Evolutionary conservation across 2,113 vertebrate genomes (phyloP), one percentile per base, ranked within the genome.

Genomic region (Stomatorhinus ivindoensis): DNA sequence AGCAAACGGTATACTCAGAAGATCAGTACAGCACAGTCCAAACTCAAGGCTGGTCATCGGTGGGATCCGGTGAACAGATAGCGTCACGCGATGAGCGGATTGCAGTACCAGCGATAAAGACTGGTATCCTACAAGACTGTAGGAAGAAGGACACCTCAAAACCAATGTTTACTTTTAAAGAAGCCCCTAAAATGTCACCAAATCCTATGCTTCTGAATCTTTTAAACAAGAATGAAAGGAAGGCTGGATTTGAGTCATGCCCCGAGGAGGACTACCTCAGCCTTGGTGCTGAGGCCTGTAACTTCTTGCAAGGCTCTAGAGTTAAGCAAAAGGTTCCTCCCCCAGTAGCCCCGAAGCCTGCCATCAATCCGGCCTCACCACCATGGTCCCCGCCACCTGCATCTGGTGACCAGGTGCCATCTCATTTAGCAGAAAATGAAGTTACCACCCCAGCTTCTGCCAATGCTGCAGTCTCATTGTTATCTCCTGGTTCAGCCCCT

Each of bases 221-320:
- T 5, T 95, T 99, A n/a, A 97, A 96, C 82, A 95, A 94, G 46
- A 96, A 96, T 91, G 96, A 97, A 86, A 98, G 95, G 93, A 96
- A 95, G 90, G 90, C 95, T 65, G 98, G 97, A 53, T 97, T 96
- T 90, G 98, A 99, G 91, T 97, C 97, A 6, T 97, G 97, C 89
- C 96, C 97, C 0, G 98, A 99, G 92, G 98, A 99, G 94, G 98
- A 99, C 95, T 99, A 98, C 95, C 97, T 99, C 91, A 99, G 98
- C 88, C 94, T 99, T 87, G 98, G 98, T 42, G 98, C 98, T 53
- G 98, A 99, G 95, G 98, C 98, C 89, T 99, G 98, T 90, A 99
- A 99, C 93, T 99, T 99, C 92, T 97, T 99, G 94, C 98, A 99
- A 90, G 92, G 95, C 89, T 90, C 96, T 89, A 91, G 94, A 58